Evolutionary conservation across 2,797 vertebrate genomes (phyloP), one percentile per base, ranked within the genome.

Genomic region (Petrocephalus schoutedeni): DNA sequence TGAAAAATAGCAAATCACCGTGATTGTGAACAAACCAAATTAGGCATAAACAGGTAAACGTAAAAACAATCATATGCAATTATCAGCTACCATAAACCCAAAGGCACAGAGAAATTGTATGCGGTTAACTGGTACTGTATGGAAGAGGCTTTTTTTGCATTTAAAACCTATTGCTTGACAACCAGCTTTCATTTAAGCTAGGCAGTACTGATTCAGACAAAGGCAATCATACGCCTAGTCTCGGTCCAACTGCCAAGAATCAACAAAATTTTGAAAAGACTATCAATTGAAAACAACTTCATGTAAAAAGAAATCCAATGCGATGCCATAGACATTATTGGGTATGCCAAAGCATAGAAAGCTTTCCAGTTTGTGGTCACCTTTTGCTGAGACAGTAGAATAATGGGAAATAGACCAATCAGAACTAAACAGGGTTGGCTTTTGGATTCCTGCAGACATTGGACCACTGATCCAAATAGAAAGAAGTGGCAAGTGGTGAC

Each of bases 61-160:
- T 16, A 74, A 74, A 74, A 74, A 74, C 32, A 74, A 32, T 19
- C 67, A 74, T 74, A 80, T 45, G 41, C 19, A 49, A n/a, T 45
- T 45, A 80, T 49, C 41, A 49, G 74, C 74, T 80, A 84, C 82
- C 45, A 54, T 53, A 54, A 84, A 84, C 51, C 82, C 23, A 14
- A 84, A 84, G 21, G 51, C 45, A 53, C 45, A 23, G n/a, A 83
- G 49, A 53, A 8, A 6, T 7, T 16, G 23, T 83, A 54, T 84
- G 9, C n/a, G n/a, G 82, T 53, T 53, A 23, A 84, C 45, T 56
- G 82, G 82, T 84, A 84, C n/a, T 54, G 45, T 23, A 82, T 51
- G 10, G 77, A 82, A 84, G n/a, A 54, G 82, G 82, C 53, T 21
- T 56, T 84, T 84, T 53, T 84, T 84, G 80, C 21, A 84, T 84